Conservation (phyloP, 2,888 invertebrate species). For the Seira sanloemensis region DNA sequence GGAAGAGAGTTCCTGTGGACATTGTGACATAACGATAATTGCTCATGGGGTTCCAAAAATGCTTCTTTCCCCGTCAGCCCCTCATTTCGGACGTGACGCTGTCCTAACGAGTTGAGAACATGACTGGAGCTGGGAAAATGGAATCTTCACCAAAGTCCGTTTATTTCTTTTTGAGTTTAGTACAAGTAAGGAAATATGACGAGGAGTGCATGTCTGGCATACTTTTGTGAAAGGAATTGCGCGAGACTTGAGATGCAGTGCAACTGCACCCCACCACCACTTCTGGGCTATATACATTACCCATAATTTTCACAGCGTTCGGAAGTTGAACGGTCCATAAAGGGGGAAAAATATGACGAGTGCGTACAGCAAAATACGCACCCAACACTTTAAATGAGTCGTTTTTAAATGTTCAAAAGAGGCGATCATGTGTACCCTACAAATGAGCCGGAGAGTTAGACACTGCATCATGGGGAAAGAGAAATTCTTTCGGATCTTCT, state of each 20-base stretch:
- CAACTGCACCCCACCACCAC: too few species aligned
- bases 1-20: background rate
- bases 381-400: constrained; percentile 30
- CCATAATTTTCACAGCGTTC: too few species aligned
- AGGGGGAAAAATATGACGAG: constrained; percentile 15
- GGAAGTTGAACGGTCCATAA: background rate
- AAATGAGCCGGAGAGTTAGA: constrained; percentile 49
- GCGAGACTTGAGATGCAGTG: background rate
- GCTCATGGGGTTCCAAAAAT: constrained; percentile 5
- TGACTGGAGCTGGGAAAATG: constrained; percentile 2
- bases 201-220: background rate
- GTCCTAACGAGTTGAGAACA: constrained; percentile 53
- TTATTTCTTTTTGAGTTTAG: background rate
- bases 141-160: background rate
- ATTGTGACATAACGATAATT: constrained; percentile 32
- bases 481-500: background rate
- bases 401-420: constrained; percentile 66
- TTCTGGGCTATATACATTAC: too few species aligned
- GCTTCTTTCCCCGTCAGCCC: background rate
- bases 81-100: constrained; percentile 42
- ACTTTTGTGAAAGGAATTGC: background rate
- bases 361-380: background rate
- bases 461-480: background rate
- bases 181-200: constrained; percentile 9
- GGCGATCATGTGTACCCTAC: constrained; percentile 67